A percentile compares a stretch with the other conserved stretches of the same genome.
These are phyloP conservation scores for Tachina grossa DNA, from an alignment of 2,888 invertebrate genomes.

Conservation along the genomic window DNA sequence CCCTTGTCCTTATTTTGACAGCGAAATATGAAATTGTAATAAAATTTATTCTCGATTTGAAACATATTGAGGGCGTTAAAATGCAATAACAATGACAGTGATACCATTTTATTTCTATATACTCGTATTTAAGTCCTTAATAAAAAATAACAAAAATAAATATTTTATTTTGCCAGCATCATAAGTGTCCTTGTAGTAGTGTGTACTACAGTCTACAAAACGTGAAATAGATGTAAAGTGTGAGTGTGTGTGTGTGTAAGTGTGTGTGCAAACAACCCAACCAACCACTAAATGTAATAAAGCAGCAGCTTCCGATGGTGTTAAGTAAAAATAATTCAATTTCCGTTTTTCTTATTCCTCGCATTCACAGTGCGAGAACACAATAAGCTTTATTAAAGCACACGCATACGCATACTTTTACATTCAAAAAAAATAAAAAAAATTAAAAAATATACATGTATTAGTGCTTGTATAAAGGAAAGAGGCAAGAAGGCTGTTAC, in stretches of 20 bases:
- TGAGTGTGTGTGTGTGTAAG: not conserved
- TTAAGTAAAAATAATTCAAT: conserved; percentile 82
- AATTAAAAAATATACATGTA: not conserved
- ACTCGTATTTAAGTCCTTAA: conserved; percentile 23
- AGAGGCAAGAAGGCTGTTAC: not conserved
- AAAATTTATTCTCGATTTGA: conserved; percentile 69
- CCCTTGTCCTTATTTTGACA: conserved; percentile 39
- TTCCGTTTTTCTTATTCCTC: conserved; percentile 74
- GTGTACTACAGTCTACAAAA: not conserved
- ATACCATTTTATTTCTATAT: conserved; percentile 31
- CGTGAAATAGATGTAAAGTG: not conserved
- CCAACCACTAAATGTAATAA: conserved; percentile 82
- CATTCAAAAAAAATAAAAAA: not conserved
- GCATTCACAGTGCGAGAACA: conserved; percentile 71
- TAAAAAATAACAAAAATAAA: conserved; percentile 38
- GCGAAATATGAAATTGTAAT: conserved; percentile 56
- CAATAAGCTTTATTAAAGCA: conserved; percentile 22
- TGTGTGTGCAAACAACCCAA: conserved; percentile 45
- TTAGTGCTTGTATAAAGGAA: not conserved
- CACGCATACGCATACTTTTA: not conserved
- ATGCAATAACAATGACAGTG: conserved; percentile 68
- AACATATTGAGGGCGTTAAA: conserved; percentile 73
- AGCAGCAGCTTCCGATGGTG: conserved; percentile 80
- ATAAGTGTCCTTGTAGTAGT: conserved; percentile 14
- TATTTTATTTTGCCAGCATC: conserved; percentile 9